Evolutionary conservation across 2,888 invertebrate genomes (phyloP).

Genomic region (Cerastis leucographa): DNA sequence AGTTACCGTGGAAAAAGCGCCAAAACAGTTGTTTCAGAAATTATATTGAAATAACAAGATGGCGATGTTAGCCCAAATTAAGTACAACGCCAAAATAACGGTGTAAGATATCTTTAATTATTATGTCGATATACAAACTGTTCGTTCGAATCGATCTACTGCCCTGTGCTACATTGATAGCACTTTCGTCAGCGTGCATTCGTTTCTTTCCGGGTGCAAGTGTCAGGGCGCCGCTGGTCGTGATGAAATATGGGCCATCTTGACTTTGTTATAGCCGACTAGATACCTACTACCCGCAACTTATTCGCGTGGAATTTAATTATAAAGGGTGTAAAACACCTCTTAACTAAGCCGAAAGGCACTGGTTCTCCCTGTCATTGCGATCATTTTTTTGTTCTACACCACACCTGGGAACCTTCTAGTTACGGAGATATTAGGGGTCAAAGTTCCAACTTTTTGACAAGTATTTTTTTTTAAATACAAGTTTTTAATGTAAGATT

Average conservation of each 20-base stretch:
- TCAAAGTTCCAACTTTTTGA: too few species aligned
- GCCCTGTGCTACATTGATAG: background rate
- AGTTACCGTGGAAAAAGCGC: background rate
- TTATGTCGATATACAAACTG: background rate
- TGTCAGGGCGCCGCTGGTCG: background rate
- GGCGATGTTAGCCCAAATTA: background rate
- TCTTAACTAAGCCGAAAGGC: too few species aligned
- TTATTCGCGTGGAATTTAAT: background rate
- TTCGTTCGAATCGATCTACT: background rate
- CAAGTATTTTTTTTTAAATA: too few species aligned
- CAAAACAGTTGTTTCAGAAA: background rate
- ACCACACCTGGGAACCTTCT: too few species aligned
- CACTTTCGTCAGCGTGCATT: conserved; percentile 28
- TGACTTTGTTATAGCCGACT: background rate
- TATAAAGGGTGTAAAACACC: background rate
- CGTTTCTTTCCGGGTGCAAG: conserved; percentile 23
- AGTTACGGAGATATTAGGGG: too few species aligned
- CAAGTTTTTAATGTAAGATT: too few species aligned
- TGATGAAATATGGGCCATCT: conserved; percentile 35
- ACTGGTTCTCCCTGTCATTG: too few species aligned
- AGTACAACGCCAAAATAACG: background rate
- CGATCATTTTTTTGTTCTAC: too few species aligned
- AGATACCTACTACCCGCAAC: background rate
- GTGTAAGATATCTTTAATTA: background rate
- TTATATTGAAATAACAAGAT: background rate